phyloP scores from a whole-genome alignment of 2,113 vertebrate species.

The Uropsilus gracilis region DNA sequence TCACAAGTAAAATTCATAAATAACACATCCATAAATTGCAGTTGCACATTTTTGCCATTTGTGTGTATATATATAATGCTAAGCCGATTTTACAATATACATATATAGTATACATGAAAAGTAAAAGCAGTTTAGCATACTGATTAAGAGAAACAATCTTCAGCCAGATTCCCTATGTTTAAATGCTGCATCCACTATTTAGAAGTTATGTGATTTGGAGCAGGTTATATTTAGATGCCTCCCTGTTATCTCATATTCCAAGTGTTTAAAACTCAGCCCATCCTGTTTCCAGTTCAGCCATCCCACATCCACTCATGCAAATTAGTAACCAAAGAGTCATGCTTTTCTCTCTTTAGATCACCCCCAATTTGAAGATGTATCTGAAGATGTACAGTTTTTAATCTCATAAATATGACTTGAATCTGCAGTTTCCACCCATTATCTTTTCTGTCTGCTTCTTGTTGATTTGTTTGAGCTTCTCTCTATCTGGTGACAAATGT shows the following conservation, averaged over 20 bases:
- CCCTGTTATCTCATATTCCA: not conserved
- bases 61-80: not conserved
- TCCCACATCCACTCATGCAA: not conserved
- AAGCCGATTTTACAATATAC: no score
- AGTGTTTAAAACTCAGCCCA: not conserved
- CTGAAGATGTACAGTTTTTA: not conserved
- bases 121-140: not conserved
- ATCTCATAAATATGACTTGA: not conserved
- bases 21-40: no score
- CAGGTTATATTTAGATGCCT: not conserved
- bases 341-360: not conserved
- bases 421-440: not conserved
- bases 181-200: not conserved
- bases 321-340: not conserved
- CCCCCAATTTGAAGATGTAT: not conserved
- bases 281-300: not conserved
- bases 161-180: not conserved
- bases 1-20: not conserved
- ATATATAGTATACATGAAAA: not conserved
- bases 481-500: not conserved
- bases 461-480: not conserved
- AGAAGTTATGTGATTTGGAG: not conserved
- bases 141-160: not conserved
- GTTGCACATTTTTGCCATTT: no score
- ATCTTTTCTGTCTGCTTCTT: not conserved